These are phyloP conservation scores for Zapornia atra DNA, from an alignment of 2,113 vertebrate genomes.

Conservation along the genomic window DNA sequence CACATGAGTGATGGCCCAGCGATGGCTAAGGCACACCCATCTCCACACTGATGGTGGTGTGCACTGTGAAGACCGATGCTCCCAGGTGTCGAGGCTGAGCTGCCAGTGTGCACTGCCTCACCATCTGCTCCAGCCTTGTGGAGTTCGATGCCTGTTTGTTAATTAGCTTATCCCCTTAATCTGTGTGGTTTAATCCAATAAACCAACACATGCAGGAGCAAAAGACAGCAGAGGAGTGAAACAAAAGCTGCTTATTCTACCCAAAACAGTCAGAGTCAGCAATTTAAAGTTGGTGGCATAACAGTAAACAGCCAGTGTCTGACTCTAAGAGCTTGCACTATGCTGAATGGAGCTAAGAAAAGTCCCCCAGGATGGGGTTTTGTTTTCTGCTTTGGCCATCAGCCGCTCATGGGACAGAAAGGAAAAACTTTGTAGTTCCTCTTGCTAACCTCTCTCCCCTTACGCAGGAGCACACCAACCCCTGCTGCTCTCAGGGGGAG, in stretches of 20 bases:
- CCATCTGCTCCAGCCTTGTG: not conserved
- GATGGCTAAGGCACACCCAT: rapidly evolving
- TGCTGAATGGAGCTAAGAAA: rapidly evolving
- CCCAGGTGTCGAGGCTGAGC: not conserved
- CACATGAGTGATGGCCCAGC: not conserved
- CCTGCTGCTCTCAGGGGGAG: not conserved
- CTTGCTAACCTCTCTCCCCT: not conserved
- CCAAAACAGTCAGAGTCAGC: not conserved
- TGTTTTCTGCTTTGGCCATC: not conserved
- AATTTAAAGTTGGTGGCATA: not conserved
- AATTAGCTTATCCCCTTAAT: constrained; percentile 4
- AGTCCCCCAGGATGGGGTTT: not conserved
- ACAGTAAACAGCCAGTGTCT: not conserved
- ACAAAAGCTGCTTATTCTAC: constrained; percentile 1
- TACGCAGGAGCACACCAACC: not conserved
- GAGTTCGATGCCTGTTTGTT: not conserved
- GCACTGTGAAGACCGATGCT: rapidly evolving
- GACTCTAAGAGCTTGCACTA: not conserved
- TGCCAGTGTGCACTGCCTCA: not conserved
- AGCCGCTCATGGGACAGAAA: not conserved
- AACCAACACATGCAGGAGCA: not conserved
- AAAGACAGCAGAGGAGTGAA: not conserved
- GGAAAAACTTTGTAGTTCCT: not conserved
- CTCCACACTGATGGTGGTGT: rapidly evolving
- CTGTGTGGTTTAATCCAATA: constrained; percentile 23